These are phyloP conservation scores for Adelges cooleyi DNA, from an alignment of 1,140 invertebrate species.

Conservation along the genomic window DNA sequence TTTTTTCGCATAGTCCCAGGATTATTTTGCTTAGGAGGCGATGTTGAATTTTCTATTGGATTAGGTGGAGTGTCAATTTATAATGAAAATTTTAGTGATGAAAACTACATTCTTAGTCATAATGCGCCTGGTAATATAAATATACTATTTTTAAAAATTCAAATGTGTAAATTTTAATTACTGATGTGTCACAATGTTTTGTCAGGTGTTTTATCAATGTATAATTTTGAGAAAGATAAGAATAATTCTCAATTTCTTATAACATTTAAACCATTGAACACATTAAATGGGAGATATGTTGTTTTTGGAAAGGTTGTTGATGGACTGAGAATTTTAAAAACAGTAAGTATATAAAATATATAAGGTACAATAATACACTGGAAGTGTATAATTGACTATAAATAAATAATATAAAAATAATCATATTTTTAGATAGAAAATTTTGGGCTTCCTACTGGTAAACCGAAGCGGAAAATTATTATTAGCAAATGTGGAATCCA, in stretches of 20 bases:
- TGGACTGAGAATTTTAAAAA: background rate
- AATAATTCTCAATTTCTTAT: constrained; percentile 11
- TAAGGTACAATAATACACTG: no score
- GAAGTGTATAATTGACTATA: no score
- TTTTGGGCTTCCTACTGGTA: background rate
- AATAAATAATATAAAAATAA: no score
- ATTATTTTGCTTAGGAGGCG: background rate
- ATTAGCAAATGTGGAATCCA: background rate
- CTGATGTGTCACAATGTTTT: no score
- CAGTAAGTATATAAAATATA: no score
- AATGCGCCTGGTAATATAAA: no score
- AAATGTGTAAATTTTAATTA: no score
- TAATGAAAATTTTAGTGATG: no score
- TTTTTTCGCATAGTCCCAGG: background rate
- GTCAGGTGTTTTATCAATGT: constrained; percentile 2
- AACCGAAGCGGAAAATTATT: constrained; percentile 4
- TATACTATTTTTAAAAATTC: no score
- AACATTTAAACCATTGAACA: background rate
- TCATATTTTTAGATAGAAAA: constrained; percentile 15
- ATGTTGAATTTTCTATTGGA: background rate
- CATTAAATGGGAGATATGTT: background rate
- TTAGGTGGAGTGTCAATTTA: no score
- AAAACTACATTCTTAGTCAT: no score
- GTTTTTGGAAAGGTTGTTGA: background rate
- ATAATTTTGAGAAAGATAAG: background rate